Percentiles rank a stretch among this genome's conserved stretches.
Conservation (phyloP, 2,113 vertebrate genomes). For the Rousettus leschenaultii region DNA sequence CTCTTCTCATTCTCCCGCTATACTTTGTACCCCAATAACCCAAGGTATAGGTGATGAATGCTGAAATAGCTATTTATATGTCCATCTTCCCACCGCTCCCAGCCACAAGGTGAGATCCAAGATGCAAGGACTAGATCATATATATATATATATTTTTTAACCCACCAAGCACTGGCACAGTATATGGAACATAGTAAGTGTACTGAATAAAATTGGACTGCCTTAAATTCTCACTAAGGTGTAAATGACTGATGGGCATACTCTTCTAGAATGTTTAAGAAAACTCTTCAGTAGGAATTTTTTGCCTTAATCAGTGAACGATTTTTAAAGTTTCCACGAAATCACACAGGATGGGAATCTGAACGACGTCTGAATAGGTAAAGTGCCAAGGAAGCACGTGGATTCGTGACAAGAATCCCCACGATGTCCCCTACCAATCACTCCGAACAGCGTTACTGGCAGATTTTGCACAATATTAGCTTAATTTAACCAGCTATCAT, state of each 20-base stretch:
- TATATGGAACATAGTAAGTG: not conserved
- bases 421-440: not conserved
- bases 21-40: too few relatives aligned
- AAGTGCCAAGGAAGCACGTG: not conserved
- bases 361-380: not conserved
- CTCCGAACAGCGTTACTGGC: not conserved
- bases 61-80: not conserved
- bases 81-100: not conserved
- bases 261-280: not conserved
- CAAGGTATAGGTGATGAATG: not conserved
- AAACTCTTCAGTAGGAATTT: not conserved
- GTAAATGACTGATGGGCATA: not conserved
- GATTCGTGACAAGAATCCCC: not conserved
- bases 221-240: constrained; percentile 38
- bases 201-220: not conserved
- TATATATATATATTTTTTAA: not conserved
- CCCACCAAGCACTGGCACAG: not conserved
- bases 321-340: not conserved
- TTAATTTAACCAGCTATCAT: constrained; percentile 26
- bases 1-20: not conserved
- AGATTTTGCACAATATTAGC: constrained; percentile 27
- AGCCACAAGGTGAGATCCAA: not conserved
- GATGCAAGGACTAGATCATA: not conserved
- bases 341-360: not conserved
- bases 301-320: not conserved